phyloP scores from a whole-genome alignment of 1,140 invertebrate species.

The Hypothenemus hampei region DNA sequence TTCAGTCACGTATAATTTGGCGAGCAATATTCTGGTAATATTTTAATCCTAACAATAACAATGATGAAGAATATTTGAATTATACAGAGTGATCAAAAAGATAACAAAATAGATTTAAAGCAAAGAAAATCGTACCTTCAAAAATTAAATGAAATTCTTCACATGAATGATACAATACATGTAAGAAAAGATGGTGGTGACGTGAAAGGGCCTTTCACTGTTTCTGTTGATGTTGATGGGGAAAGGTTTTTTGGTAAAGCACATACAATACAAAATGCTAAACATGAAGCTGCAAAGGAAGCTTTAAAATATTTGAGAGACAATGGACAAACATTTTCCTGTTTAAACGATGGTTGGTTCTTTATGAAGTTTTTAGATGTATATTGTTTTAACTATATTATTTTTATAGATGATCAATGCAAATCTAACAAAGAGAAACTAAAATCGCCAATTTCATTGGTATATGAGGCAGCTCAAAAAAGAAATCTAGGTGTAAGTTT shows the following conservation, averaged over 20 bases:
- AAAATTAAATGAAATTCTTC: slow-evolving; percentile 31
- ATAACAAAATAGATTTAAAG: background rate
- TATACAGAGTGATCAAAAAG: background rate
- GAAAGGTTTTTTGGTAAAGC: slow-evolving; percentile 31
- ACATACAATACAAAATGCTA: slow-evolving; percentile 34
- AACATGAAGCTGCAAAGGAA: slow-evolving; percentile 36
- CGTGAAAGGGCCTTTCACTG: slow-evolving; percentile 33
- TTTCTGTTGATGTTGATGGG: slow-evolving; percentile 31
- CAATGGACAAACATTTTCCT: slow-evolving; percentile 20
- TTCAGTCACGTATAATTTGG: slow-evolving; percentile 26
- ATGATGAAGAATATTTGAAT: too few relatives aligned
- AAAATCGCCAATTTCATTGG: slow-evolving; percentile 36
- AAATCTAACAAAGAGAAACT: slow-evolving; percentile 25
- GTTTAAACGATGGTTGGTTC: slow-evolving; percentile 26
- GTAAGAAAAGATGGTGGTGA: slow-evolving; percentile 23
- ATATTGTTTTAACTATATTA: background rate
- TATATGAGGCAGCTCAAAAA: slow-evolving; percentile 35
- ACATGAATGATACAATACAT: slow-evolving; percentile 24
- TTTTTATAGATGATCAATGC: slow-evolving; percentile 27
- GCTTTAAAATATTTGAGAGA: slow-evolving; percentile 31
- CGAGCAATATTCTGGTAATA: slow-evolving; percentile 20
- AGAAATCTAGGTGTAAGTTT: slow-evolving; percentile 30
- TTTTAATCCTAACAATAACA: too few relatives aligned
- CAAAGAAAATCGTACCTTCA: slow-evolving; percentile 28
- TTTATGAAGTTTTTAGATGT: background rate